Conservation (phyloP, 2,888 invertebrate species). For the Chrysotoxum bicinctum region DNA sequence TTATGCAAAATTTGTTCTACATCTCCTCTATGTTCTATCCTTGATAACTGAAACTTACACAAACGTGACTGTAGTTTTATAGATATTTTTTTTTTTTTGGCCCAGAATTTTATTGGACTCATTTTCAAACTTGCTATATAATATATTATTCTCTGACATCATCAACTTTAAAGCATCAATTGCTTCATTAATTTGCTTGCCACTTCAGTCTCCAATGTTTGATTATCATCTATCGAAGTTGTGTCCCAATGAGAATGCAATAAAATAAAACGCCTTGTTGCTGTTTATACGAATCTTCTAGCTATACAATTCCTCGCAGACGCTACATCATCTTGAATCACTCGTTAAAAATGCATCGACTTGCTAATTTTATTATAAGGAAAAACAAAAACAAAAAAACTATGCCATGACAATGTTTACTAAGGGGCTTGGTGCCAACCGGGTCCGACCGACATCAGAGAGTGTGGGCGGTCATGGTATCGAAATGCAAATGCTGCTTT, state of each 20-base stretch:
- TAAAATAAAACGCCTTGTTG: constrained; percentile 38
- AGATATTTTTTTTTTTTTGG: background rate
- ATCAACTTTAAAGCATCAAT: constrained; percentile 24
- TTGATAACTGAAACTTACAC: background rate
- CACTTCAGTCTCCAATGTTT: background rate
- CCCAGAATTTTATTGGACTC: background rate
- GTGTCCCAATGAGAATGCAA: constrained; percentile 17
- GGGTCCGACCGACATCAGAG: background rate
- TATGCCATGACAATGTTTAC: constrained; percentile 40
- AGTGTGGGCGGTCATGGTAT: constrained; percentile 30
- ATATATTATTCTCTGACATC: constrained; percentile 5
- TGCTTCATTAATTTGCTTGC: constrained; percentile 24
- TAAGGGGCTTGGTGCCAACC: constrained; percentile 10
- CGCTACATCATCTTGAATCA: constrained; percentile 20
- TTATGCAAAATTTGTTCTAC: constrained; percentile 7
- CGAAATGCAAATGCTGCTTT: constrained; percentile 54
- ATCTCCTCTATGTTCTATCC: background rate
- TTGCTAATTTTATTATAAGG: constrained; percentile 38
- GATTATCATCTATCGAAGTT: constrained; percentile 29
- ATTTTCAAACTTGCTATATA: background rate
- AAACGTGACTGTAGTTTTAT: constrained; percentile 5
- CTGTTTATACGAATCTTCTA: background rate
- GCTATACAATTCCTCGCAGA: constrained; percentile 3
- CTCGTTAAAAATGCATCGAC: constrained; percentile 27
- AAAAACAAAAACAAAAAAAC: constrained; percentile 7